Evolutionary conservation across 1,140 invertebrate species (phyloP).

Genomic region (Pygmarrhopalites habei): DNA sequence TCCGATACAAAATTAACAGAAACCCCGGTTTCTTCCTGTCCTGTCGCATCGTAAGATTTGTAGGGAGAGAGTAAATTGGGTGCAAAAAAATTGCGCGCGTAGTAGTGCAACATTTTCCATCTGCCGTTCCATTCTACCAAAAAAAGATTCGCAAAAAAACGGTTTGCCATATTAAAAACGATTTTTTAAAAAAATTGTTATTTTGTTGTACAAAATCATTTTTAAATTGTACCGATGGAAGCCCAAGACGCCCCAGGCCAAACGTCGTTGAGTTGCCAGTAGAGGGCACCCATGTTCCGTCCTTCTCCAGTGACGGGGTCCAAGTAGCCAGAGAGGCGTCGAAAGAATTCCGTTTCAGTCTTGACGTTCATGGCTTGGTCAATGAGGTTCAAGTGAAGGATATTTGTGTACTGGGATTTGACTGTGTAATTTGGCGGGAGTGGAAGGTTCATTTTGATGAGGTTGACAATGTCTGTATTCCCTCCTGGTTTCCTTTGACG

Average conservation of each 20-base stretch:
- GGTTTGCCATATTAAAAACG: not conserved
- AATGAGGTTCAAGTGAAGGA: constrained; percentile 51
- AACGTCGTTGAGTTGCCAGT: constrained; percentile 98
- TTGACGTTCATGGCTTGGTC: constrained; percentile 82
- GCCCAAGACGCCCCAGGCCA: constrained; percentile 98
- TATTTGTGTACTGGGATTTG: constrained; percentile 15
- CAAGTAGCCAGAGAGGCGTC: constrained; percentile 55
- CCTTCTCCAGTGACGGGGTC: constrained; percentile 58
- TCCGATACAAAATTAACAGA: not conserved
- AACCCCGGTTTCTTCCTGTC: constrained; percentile 25
- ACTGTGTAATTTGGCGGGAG: constrained; percentile 22
- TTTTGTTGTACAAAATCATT: not conserved
- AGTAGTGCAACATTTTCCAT: constrained; percentile 93
- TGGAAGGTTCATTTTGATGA: constrained; percentile 47
- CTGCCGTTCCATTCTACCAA: constrained; percentile 47
- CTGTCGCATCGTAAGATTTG: constrained; percentile 40
- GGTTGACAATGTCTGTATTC: constrained; percentile 52
- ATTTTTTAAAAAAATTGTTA: not conserved
- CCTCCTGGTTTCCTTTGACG: constrained; percentile 76
- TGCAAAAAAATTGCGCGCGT: constrained; percentile 72
- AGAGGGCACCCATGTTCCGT: constrained; percentile 88
- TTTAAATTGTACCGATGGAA: constrained; percentile 69
- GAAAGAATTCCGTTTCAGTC: constrained; percentile 80
- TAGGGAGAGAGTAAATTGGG: constrained; percentile 58
- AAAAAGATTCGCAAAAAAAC: not conserved